Percentiles rank a stretch among this genome's conserved stretches.
Conservation (phyloP, 2,113 vertebrate genomes). For the Bettongia penicillata region DNA sequence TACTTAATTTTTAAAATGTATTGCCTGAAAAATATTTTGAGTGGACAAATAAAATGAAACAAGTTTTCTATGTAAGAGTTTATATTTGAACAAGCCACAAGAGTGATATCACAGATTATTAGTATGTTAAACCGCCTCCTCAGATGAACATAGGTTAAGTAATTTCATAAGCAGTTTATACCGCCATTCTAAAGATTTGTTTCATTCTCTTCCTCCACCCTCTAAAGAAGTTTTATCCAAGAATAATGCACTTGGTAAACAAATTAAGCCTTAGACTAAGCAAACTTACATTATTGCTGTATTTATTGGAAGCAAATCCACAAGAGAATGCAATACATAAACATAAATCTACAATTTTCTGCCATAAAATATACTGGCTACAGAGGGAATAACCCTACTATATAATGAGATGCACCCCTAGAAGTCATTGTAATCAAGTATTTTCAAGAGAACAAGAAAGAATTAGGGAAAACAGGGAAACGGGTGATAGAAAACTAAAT, state of each 20-base stretch:
- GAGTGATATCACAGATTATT: background rate
- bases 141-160: background rate
- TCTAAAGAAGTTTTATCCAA: background rate
- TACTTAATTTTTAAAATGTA: slow-evolving; percentile 4
- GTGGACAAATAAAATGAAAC: background rate
- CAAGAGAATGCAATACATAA: background rate
- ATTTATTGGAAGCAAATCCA: slow-evolving; percentile 16
- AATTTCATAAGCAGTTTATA: background rate
- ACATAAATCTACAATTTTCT: background rate
- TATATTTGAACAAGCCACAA: background rate
- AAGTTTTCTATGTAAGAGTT: background rate
- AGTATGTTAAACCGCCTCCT: background rate
- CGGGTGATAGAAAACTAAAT: background rate
- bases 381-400: background rate
- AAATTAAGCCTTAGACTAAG: background rate
- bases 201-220: background rate
- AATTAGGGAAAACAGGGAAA: background rate
- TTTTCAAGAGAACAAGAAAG: background rate
- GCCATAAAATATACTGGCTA: fast-evolving
- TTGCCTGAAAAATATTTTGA: slow-evolving; percentile 2
- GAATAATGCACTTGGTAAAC: slow-evolving; percentile 12
- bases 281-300: background rate
- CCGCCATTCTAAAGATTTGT: background rate
- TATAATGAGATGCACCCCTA: background rate
- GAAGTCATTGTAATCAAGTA: background rate